These are phyloP conservation scores for Coenonympha arcania DNA, from an alignment of 2,888 invertebrate genomes.

Conservation along the genomic window DNA sequence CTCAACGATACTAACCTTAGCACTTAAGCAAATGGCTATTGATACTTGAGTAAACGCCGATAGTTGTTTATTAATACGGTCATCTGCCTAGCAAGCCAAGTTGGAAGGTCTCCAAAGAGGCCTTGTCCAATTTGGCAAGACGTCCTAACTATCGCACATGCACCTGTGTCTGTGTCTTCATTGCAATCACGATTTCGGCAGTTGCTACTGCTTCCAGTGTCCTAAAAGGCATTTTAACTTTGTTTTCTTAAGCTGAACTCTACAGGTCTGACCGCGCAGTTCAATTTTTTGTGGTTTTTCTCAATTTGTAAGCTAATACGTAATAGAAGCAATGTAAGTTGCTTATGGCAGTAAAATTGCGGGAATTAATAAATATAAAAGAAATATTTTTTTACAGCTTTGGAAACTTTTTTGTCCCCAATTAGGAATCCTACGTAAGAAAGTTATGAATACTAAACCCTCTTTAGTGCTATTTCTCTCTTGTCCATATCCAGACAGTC, in stretches of 20 bases:
- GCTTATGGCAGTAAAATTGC: too few relatives aligned
- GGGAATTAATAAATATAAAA: too few relatives aligned
- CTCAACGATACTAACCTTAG: neutral
- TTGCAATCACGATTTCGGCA: slow-evolving; percentile 13
- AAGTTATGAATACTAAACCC: too few relatives aligned
- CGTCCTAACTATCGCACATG: slow-evolving; percentile 50
- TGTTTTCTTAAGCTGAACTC: neutral
- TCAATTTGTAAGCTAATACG: too few relatives aligned
- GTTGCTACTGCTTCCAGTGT: slow-evolving; percentile 22
- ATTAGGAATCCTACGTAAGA: too few relatives aligned
- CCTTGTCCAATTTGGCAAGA: slow-evolving; percentile 66
- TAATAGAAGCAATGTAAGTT: too few relatives aligned
- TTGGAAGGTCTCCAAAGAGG: slow-evolving; percentile 61
- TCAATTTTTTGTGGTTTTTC: too few relatives aligned
- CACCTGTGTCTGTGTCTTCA: slow-evolving; percentile 37
- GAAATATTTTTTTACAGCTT: too few relatives aligned
- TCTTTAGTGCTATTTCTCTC: too few relatives aligned
- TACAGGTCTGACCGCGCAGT: too few relatives aligned
- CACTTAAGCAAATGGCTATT: slow-evolving; percentile 14
- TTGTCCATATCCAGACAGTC: too few relatives aligned
- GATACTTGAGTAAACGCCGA: slow-evolving; percentile 30
- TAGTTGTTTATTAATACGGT: slow-evolving; percentile 55
- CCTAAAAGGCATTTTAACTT: neutral
- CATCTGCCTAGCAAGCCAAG: slow-evolving; percentile 57
- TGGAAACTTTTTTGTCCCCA: too few relatives aligned